Percentiles rank a stretch among this genome's conserved stretches.
These are phyloP conservation scores for Drosophila bipectinata DNA, from an alignment of 1,140 invertebrate species.

Conservation along the genomic window DNA sequence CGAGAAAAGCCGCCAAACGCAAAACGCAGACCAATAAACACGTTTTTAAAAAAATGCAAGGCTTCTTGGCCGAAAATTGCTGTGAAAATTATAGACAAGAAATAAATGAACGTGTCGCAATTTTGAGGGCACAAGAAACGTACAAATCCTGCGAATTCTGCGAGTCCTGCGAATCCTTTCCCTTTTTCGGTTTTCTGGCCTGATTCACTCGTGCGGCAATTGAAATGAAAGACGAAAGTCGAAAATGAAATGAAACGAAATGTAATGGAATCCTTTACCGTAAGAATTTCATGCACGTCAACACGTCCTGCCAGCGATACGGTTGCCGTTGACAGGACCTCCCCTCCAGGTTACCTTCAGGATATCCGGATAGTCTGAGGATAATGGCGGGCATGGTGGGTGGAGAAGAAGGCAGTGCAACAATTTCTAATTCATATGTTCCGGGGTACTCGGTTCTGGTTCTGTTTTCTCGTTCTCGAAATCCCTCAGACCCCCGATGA, in stretches of 20 bases:
- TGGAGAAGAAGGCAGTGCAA: constrained; percentile 41
- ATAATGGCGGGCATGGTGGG: background rate
- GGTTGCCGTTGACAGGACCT: constrained; percentile 58
- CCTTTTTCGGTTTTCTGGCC: constrained; percentile 36
- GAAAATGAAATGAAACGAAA: constrained; percentile 49
- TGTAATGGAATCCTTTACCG: constrained; percentile 78
- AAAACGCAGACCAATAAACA: constrained; percentile 76
- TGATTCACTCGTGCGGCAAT: constrained; percentile 65
- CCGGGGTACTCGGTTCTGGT: constrained; percentile 9
- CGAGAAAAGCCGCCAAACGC: constrained; percentile 55
- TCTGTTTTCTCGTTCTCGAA: background rate
- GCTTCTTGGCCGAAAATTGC: constrained; percentile 38
- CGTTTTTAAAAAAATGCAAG: background rate
- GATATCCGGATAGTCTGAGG: constrained; percentile 20
- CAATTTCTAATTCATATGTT: constrained; percentile 82
- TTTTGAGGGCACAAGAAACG: constrained; percentile 9
- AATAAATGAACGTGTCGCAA: constrained; percentile 53
- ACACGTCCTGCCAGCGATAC: constrained; percentile 68
- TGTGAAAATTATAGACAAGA: constrained; percentile 57
- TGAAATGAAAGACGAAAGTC: constrained; percentile 16
- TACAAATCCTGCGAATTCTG: background rate
- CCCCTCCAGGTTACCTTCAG: background rate
- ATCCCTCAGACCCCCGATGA: constrained; percentile 48
- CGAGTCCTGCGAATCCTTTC: constrained; percentile 18
- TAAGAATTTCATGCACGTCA: constrained; percentile 81